Evolutionary conservation across 2,113 vertebrate genomes (phyloP), one percentile per base, ranked within the genome.

Genomic region (Martes martes): DNA sequence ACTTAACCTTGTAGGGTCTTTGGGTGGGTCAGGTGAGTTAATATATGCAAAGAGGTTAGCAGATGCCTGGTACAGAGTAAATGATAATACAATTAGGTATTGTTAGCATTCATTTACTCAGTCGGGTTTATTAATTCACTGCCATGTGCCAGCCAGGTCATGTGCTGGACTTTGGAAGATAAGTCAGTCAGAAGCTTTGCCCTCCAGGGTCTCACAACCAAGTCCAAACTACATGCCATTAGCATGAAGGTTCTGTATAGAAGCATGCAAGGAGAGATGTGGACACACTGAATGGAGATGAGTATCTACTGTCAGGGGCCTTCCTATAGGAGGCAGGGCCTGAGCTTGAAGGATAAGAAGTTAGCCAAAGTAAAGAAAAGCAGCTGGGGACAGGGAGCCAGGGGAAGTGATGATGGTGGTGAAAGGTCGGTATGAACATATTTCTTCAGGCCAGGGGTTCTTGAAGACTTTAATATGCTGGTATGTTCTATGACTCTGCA

Each of bases 321-420:
- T 67, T 91, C 61, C 61, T 65, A 0, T 63, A 28, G 86, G 85
- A 88, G 50, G n/a, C 26, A 33, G 6, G 9, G 16, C 45, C 65
- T 95, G 57, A 97, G 45, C 19, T 57, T 93, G 45, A 95, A 95
- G 76, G 21, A n/a, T 85, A 67, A 55, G 31, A 88, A 84, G 74
- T 89, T 55, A 95, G 59, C 24, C 39, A 80, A 80, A 47, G 67
- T 63, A 33, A 65, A 50, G 89, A 31, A 71, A 90, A 90, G 33
- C 1, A 33, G 50, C 36, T 28, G 36, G 39, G 15, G 24, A 39
- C 50, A 9, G 73, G 13, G 59, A 86, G n/a, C 52, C 74, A 31
- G 47, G 31, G 91, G 55, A 42, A 23, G 11, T 50, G 42, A 9
- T 33, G 52, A 33, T 59, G 23, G 11, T 16, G 45, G 31, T 24